Conservation (phyloP, 2,888 invertebrate genomes). For the Argyresthia albistria region DNA sequence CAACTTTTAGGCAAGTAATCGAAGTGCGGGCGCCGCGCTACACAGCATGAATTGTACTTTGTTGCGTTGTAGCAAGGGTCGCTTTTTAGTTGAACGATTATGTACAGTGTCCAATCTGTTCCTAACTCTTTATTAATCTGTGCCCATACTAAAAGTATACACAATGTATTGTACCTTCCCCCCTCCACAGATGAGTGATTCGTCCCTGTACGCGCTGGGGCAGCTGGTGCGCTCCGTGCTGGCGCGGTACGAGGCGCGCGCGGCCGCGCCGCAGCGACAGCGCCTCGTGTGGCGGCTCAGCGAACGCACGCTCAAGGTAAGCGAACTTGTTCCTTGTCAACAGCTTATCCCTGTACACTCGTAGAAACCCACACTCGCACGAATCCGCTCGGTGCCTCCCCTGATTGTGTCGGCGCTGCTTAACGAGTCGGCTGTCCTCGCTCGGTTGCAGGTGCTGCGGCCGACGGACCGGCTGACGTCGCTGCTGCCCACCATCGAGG, state of each 20-base stretch:
- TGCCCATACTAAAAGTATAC: background rate
- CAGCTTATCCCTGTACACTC: too few species aligned
- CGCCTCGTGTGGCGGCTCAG: conserved; percentile 84
- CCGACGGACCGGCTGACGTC: conserved; percentile 83
- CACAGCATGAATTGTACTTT: too few species aligned
- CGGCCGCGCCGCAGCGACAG: conserved; percentile 78
- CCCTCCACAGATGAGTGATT: conserved; percentile 74
- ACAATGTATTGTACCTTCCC: background rate
- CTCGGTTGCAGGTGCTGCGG: conserved; percentile 71
- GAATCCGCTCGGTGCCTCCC: too few species aligned
- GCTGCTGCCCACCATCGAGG: conserved; percentile 81
- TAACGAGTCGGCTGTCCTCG: background rate
- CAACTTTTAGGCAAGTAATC: too few species aligned
- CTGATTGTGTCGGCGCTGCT: too few species aligned
- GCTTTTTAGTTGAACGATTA: too few species aligned
- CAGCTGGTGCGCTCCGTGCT: conserved; percentile 75
- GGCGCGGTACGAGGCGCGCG: conserved; percentile 80
- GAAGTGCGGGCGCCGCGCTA: too few species aligned
- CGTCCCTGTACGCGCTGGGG: conserved; percentile 75
- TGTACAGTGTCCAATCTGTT: too few species aligned
- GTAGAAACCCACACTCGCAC: too few species aligned
- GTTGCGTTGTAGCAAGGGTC: too few species aligned
- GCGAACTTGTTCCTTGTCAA: too few species aligned
- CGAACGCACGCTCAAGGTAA: conserved; percentile 76
- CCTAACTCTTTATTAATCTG: too few species aligned